Evolutionary conservation across 2,113 vertebrate species (phyloP).

Genomic region (Syngnathus typhle): DNA sequence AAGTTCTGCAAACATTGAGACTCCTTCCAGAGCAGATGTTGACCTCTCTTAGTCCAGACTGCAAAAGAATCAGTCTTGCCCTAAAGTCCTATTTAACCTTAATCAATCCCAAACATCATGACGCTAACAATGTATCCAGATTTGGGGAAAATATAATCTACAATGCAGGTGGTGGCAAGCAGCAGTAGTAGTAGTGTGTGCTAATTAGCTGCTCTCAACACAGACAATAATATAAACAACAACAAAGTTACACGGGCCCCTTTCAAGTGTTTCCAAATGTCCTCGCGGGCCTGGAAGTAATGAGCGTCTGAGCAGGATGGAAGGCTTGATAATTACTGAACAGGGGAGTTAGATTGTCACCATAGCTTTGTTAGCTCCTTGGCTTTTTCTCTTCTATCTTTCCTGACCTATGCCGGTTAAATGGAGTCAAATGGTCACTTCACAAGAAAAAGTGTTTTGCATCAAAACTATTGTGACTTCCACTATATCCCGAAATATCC

Average conservation of each 20-base stretch:
- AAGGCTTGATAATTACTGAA: slow-evolving; percentile 55
- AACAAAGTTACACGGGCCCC: slow-evolving; percentile 54
- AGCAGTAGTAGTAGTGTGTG: slow-evolving; percentile 10
- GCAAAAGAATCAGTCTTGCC: no score
- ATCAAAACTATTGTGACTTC: no score
- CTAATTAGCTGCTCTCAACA: slow-evolving; percentile 39
- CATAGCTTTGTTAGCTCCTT: slow-evolving; percentile 52
- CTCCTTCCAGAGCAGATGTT: no score
- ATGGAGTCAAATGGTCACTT: no score
- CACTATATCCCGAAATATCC: no score
- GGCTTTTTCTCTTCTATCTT: slow-evolving; percentile 40
- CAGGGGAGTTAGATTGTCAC: slow-evolving; percentile 61
- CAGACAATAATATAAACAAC: slow-evolving; percentile 60
- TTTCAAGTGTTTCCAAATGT: slow-evolving; percentile 65
- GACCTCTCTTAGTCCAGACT: no score
- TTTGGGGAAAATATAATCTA: no score
- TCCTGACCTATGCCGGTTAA: not conserved
- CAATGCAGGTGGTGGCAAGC: not conserved
- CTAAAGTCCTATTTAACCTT: no score
- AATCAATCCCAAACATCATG: no score
- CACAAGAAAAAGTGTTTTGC: no score
- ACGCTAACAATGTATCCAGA: no score
- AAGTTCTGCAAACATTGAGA: no score
- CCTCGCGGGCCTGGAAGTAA: slow-evolving; percentile 56
- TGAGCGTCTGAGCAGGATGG: slow-evolving; percentile 49